A percentile compares a stretch with the other conserved stretches of the same genome.
Evolutionary conservation across 2,113 vertebrate species (phyloP).

Genomic region (Hemiprocne comata): DNA sequence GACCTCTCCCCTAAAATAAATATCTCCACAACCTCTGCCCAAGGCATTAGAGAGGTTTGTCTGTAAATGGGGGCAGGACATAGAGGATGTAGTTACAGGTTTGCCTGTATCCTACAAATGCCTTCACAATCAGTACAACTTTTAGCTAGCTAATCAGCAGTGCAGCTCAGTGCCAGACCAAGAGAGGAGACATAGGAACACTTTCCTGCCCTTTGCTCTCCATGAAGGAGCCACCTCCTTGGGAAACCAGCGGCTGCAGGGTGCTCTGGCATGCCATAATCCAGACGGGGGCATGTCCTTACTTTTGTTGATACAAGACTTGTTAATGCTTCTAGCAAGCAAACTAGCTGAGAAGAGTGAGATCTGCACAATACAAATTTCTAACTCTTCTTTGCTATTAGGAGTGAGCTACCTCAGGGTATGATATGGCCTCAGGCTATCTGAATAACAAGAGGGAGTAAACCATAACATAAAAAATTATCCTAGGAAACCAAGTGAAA

Average conservation of each 20-base stretch:
- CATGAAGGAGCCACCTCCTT: background rate
- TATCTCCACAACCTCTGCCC: background rate
- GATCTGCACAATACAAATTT: background rate
- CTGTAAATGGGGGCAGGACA: background rate
- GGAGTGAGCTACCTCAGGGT: background rate
- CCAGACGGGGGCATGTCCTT: background rate
- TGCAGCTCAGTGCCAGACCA: background rate
- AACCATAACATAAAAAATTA: background rate
- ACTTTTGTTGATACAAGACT: background rate
- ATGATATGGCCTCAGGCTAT: fast-evolving
- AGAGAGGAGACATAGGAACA: background rate
- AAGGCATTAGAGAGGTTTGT: background rate
- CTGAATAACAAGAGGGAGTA: background rate
- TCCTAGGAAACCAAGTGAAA: background rate
- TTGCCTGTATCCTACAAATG: background rate
- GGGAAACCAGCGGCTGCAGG: fast-evolving
- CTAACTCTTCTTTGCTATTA: background rate
- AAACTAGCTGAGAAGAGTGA: background rate
- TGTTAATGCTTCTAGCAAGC: background rate
- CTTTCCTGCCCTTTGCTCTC: background rate
- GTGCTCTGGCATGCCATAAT: background rate
- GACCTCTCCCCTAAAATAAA: background rate
- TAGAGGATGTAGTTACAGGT: background rate
- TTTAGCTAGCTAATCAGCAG: background rate
- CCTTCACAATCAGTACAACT: background rate